These are phyloP conservation scores for Phymatocera aterrima DNA, from an alignment of 2,888 invertebrate species.

Conservation along the genomic window DNA sequence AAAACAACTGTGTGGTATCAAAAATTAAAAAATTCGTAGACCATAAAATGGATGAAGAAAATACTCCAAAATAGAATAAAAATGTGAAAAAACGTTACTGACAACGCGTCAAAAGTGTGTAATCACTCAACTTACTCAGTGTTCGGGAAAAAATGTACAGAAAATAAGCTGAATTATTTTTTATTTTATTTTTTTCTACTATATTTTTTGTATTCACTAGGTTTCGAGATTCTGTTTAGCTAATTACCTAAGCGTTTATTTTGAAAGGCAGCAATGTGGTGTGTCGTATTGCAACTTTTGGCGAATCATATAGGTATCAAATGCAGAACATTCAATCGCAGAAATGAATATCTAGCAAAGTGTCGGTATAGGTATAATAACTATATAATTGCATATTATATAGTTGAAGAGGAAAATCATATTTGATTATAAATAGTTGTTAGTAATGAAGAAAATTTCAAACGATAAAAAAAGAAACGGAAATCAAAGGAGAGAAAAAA, in stretches of 20 bases:
- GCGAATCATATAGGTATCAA: background rate
- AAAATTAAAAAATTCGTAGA: background rate
- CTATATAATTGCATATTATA: background rate
- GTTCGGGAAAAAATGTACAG: background rate
- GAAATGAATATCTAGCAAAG: background rate
- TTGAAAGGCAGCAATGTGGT: conserved; percentile 41
- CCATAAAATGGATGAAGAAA: background rate
- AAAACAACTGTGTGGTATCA: background rate
- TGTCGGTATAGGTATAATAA: background rate
- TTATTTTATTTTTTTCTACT: background rate
- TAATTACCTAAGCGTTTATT: conserved; percentile 30
- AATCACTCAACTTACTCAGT: background rate
- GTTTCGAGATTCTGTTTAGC: conserved; percentile 5
- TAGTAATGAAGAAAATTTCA: background rate
- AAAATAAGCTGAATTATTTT: background rate
- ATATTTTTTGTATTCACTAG: too few species aligned
- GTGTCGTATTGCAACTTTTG: conserved; percentile 25
- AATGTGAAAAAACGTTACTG: background rate
- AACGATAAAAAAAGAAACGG: background rate
- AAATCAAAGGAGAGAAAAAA: conserved; percentile 65
- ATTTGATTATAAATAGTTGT: background rate
- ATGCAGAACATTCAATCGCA: background rate
- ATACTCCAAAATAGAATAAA: background rate
- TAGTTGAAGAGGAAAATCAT: background rate
- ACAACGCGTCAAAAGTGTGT: background rate